A percentile compares a stretch with the other conserved stretches of the same genome.
Conservation (phyloP, 2,888 invertebrate species). For the Drosophila subsilvestris region DNA sequence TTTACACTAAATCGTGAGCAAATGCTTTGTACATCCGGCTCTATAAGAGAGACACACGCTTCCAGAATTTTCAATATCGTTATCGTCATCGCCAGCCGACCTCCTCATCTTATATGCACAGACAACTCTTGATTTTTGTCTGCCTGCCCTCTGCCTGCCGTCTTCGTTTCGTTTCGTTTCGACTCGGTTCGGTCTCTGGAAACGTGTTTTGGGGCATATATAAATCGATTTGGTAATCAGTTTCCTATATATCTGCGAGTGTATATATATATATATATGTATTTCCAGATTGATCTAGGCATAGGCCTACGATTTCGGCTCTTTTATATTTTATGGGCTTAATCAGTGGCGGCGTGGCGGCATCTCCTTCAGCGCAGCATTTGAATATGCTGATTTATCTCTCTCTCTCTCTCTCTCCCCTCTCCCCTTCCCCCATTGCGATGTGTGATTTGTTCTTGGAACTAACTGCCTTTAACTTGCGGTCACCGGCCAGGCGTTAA, state of each 20-base stretch:
- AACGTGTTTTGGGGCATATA: constrained; percentile 62
- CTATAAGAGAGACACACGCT: constrained; percentile 48
- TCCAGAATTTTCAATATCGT: constrained; percentile 66
- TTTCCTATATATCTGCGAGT: constrained; percentile 23
- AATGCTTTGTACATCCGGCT: constrained; percentile 61
- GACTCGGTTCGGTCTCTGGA: constrained; percentile 26
- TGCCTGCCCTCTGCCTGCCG: neutral
- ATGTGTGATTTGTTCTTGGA: constrained; percentile 59
- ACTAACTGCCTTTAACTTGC: constrained; percentile 37
- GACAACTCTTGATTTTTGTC: constrained; percentile 47
- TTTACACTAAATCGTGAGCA: constrained; percentile 34
- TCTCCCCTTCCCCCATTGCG: constrained; percentile 19
- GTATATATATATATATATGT: neutral
- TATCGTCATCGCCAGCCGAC: constrained; percentile 41
- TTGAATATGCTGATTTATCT: constrained; percentile 49
- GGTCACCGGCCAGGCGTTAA: constrained; percentile 39
- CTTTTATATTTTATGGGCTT: constrained; percentile 22
- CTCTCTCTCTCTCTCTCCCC: constrained; percentile 6
- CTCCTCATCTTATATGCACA: constrained; percentile 62
- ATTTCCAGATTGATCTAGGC: constrained; percentile 39
- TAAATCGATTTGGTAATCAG: constrained; percentile 45
- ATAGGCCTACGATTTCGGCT: constrained; percentile 25
- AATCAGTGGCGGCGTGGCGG: constrained; percentile 50
- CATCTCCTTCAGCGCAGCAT: constrained; percentile 50
- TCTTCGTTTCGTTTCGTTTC: neutral